phyloP scores from a whole-genome alignment of 2,797 vertebrate species.

The Mormyrus proboscirostris region DNA sequence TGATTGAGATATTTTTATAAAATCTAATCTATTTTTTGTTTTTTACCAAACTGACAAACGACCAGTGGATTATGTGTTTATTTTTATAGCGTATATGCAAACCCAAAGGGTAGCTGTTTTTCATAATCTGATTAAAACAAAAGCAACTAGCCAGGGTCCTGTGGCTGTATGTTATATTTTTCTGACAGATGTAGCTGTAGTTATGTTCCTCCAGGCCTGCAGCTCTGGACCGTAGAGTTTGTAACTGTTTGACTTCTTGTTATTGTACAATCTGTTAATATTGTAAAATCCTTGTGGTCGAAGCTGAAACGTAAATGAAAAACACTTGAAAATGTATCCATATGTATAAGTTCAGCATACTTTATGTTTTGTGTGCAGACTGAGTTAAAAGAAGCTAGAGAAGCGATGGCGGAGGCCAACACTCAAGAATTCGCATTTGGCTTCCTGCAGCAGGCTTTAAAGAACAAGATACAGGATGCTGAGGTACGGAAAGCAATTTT shows the following conservation, averaged over 20 bases:
- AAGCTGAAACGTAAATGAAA: background rate
- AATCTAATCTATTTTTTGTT: background rate
- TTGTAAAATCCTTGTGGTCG: background rate
- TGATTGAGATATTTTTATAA: background rate
- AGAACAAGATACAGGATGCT: constrained; percentile 63
- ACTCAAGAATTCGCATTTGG: constrained; percentile 70
- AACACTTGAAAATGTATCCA: background rate
- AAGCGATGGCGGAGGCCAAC: constrained; percentile 68
- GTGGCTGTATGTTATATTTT: background rate
- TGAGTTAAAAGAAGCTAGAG: constrained; percentile 61
- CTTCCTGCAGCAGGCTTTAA: constrained; percentile 65
- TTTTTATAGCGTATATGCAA: background rate
- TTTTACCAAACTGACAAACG: background rate
- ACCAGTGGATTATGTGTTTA: background rate
- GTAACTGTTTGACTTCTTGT: background rate
- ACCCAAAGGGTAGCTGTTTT: background rate
- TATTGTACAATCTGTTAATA: background rate
- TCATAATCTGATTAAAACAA: background rate
- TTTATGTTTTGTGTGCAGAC: constrained; percentile 40
- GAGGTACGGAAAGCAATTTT: constrained; percentile 47
- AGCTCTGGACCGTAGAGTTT: background rate
- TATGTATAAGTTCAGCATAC: background rate
- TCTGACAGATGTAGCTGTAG: background rate
- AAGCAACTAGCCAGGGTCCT: background rate
- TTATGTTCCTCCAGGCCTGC: background rate